Base-by-base conservation (phyloP, 92 coral and sea anemone species). In the Paramuricea clavata region DNA sequence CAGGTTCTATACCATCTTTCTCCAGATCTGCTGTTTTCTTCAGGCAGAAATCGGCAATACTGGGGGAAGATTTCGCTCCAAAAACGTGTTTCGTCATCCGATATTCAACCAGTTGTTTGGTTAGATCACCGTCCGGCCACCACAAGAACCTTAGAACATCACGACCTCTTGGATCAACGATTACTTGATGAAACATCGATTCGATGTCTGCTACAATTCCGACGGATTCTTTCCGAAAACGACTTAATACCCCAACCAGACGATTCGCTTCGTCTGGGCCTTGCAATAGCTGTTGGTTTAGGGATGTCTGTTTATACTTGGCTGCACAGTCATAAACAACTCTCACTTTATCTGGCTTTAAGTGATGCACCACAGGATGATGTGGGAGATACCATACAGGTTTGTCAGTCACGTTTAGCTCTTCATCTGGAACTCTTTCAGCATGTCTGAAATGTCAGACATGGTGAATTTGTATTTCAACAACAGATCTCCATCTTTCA, bases 101-200 rank as follows among this genome's bases (percentile, higher is more conserved):
- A 27, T 32, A 65, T 27, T 65, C 73, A 26, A 26, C 16, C 2
- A 87, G 87, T 42, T 81, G 76, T 19, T 83, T 44, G 25, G 69
- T 50, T 56, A 88, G 19, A 73, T 88, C 39, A 1, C 83, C 78
- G 57, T 81, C 42, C 12, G 74, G 74, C 91, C 91, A 81, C 91
- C 87, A 87, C 39, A 86, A 15, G 61, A 90, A 86, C 41, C 88
- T 30, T 27, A 87, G 39, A 12, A 82, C 90, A 43, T n/a, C n/a
- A n/a, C n/a, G 82, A 39, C 87, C 90, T 19, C 34, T 76, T 8
- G 88, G 92, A 1, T 88, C 92, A 52, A 91, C 91, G 22, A 43
- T 52, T 6, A 88, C 94, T 49, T 88, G 92, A 28, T 75, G 83
- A 67, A 91, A 91, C 88, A 88, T 81, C 44, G 49, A 87, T 71